These are phyloP conservation scores for Andrena cerasifolii DNA, from an alignment of 1,140 invertebrate genomes.

Conservation along the genomic window DNA sequence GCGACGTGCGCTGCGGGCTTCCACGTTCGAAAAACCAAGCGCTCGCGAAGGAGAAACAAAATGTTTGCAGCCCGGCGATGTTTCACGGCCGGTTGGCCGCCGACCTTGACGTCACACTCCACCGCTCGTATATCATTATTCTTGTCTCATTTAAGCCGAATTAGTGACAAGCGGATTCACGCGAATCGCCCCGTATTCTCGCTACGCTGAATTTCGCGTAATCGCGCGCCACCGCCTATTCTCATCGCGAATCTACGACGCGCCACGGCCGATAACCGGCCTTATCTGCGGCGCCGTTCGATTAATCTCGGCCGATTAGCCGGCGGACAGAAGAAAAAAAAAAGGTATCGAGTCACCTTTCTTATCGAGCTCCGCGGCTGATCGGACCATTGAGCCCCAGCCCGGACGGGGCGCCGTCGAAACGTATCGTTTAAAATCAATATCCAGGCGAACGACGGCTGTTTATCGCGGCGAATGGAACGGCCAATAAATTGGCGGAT, in stretches of 20 bases:
- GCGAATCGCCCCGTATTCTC: slow-evolving; percentile 37
- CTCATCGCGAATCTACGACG: background rate
- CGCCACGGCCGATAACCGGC: background rate
- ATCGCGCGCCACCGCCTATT: slow-evolving; percentile 2
- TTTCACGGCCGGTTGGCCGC: slow-evolving; percentile 15
- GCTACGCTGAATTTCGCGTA: slow-evolving; percentile 28
- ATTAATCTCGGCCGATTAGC: slow-evolving; percentile 43
- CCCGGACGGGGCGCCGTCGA: background rate
- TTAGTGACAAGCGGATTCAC: slow-evolving; percentile 41
- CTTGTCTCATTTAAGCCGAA: slow-evolving; percentile 46
- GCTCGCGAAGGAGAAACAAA: background rate
- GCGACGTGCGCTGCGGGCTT: too few relatives aligned
- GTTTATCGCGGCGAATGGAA: slow-evolving; percentile 11
- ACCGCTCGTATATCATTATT: slow-evolving; percentile 34
- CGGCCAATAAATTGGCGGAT: slow-evolving; percentile 33
- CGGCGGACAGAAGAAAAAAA: background rate
- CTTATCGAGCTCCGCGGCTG: slow-evolving; percentile 13
- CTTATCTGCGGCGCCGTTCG: slow-evolving; percentile 28
- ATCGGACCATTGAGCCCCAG: slow-evolving; percentile 1
- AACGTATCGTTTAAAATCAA: slow-evolving; percentile 15
- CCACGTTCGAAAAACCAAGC: background rate
- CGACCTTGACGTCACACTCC: slow-evolving; percentile 37
- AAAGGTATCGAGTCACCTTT: slow-evolving; percentile 13
- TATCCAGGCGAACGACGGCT: slow-evolving; percentile 1
- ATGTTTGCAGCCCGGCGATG: slow-evolving; percentile 6